A percentile compares a stretch with the other conserved stretches of the same genome.
Evolutionary conservation across 2,888 invertebrate genomes (phyloP).

Genomic region (Lumbricus terrestris): DNA sequence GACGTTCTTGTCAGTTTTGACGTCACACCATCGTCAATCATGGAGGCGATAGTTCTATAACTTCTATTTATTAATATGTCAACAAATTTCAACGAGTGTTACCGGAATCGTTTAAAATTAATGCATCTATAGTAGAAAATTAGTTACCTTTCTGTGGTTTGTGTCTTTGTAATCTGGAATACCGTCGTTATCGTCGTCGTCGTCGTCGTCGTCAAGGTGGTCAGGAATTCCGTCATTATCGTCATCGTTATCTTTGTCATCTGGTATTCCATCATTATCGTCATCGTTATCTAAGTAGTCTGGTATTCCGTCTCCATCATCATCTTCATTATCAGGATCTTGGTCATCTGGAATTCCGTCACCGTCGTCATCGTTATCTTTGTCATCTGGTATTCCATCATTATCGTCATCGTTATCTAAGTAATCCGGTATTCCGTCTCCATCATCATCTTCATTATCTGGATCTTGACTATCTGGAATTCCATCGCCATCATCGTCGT

Average conservation of each 20-base stretch:
- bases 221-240: slow-evolving; percentile 18
- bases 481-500: background rate
- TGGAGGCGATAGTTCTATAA: too few relatives aligned
- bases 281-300: slow-evolving; percentile 28
- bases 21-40: background rate
- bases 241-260: slow-evolving; percentile 32
- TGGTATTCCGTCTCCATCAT: slow-evolving; percentile 32
- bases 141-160: slow-evolving; percentile 6
- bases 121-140: background rate
- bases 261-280: slow-evolving; percentile 32
- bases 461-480: background rate
- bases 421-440: slow-evolving; percentile 11
- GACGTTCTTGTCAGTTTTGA: background rate
- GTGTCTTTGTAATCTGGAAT: slow-evolving; percentile 23
- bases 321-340: slow-evolving; percentile 29
- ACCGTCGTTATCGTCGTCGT: too few relatives aligned
- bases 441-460: background rate
- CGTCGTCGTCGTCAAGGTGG: background rate
- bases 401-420: slow-evolving; percentile 26
- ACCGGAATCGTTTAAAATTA: background rate
- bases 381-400: slow-evolving; percentile 34
- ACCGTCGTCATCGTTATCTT: slow-evolving; percentile 9
- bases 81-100: too few relatives aligned
- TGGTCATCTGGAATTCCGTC: slow-evolving; percentile 16
- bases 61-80: too few relatives aligned